A percentile compares a stretch with the other conserved stretches of the same genome.
Evolutionary conservation across 1,140 invertebrate species (phyloP).

Genomic region (Brachionus rotundiformis): DNA sequence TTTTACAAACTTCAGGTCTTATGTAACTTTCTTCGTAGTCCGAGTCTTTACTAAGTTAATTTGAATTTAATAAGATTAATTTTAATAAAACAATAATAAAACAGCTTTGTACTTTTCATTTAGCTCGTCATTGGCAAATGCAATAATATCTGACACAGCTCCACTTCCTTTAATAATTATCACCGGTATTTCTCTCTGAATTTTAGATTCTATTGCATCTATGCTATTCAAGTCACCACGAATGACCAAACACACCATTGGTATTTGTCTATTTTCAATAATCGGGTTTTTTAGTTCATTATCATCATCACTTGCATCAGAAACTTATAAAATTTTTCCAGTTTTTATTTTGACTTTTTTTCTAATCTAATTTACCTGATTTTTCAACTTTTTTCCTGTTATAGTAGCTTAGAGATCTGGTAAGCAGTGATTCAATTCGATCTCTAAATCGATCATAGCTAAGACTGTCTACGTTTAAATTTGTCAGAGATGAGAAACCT

Average conservation of each 20-base stretch:
- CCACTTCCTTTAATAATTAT: conserved; percentile 64
- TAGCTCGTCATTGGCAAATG: conserved; percentile 62
- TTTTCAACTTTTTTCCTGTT: not conserved
- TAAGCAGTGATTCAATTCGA: conserved; percentile 32
- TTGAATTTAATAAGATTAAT: too few relatives aligned
- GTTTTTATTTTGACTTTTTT: not conserved
- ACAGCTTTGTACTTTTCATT: conserved; percentile 57
- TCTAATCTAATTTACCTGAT: not conserved
- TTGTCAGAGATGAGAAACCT: not conserved
- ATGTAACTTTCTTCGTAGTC: conserved; percentile 62
- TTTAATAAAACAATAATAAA: too few relatives aligned
- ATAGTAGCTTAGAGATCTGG: conserved; percentile 33
- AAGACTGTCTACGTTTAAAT: not conserved
- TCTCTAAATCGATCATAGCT: conserved; percentile 43
- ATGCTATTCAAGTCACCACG: conserved; percentile 63
- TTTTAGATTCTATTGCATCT: conserved; percentile 60
- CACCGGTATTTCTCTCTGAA: conserved; percentile 63
- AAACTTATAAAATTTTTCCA: not conserved
- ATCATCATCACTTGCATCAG: conserved; percentile 37
- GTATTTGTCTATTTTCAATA: conserved; percentile 54
- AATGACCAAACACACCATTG: conserved; percentile 64
- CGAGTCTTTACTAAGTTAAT: conserved; percentile 54
- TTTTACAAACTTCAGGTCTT: conserved; percentile 62
- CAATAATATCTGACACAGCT: conserved; percentile 62
- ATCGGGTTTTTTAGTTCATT: conserved; percentile 5